Percentiles rank a stretch among this genome's conserved stretches.
phyloP scores from a whole-genome alignment of 2,888 invertebrate genomes.

The Campoplex capitator region DNA sequence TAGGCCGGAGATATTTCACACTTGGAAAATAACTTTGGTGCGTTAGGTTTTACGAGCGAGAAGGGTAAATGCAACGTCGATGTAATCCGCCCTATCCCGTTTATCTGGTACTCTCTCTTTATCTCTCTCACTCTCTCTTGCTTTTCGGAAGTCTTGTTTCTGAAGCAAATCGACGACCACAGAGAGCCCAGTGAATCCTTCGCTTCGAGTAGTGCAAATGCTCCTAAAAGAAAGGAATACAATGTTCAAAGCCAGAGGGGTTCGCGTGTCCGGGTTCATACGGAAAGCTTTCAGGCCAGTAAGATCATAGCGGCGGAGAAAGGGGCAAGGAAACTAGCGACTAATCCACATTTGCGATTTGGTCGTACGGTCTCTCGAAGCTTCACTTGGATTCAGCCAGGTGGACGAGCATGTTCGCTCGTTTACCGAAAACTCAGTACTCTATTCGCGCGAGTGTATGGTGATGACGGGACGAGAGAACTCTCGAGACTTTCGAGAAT shows the following conservation, averaged over 20 bases:
- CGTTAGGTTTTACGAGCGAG: constrained; percentile 82
- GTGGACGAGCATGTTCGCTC: constrained; percentile 62
- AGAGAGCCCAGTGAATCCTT: constrained; percentile 53
- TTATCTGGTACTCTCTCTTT: constrained; percentile 6
- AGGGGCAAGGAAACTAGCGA: constrained; percentile 27
- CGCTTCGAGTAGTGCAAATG: constrained; percentile 50
- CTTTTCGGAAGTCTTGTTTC: constrained; percentile 53
- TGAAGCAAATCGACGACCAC: constrained; percentile 66
- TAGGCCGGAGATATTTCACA: constrained; percentile 84
- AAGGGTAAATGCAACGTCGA: constrained; percentile 40
- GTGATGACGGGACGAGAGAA: constrained; percentile 33
- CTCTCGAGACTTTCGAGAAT: constrained; percentile 54
- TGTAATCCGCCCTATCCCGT: constrained; percentile 36
- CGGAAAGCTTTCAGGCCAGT: constrained; percentile 63
- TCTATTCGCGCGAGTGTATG: constrained; percentile 28
- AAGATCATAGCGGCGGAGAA: constrained; percentile 28
- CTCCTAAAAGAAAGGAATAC: constrained; percentile 79
- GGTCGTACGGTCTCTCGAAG: constrained; percentile 58
- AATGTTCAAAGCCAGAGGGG: constrained; percentile 62
- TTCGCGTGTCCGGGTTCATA: constrained; percentile 25
- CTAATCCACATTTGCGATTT: constrained; percentile 71
- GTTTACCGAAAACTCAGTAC: constrained; percentile 59
- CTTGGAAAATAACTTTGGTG: constrained; percentile 82
- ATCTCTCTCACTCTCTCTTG: constrained; percentile 19
- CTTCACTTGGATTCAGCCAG: constrained; percentile 57